Evolutionary conservation across 2,888 invertebrate genomes (phyloP), one percentile per base, ranked within the genome.

Genomic region (Incurvaria masculella): DNA sequence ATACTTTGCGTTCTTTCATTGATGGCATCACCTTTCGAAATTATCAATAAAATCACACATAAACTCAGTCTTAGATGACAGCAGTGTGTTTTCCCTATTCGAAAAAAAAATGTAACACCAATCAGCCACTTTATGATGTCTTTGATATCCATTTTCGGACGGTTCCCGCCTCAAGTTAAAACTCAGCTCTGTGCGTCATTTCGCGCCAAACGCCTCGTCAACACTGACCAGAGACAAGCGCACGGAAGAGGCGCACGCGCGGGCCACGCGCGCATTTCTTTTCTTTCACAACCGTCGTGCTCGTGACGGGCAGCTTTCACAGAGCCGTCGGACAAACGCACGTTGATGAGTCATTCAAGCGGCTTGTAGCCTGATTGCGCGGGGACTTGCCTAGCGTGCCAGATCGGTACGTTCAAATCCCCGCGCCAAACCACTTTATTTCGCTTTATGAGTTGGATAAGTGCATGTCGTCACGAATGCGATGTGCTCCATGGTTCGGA

Each of bases 91-190:
- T 6, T 23, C 10, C 23, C 23, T 23, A 23, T 10, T 6, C 4
- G 5, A 23, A 58, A 75, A 60, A 47, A 72, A 64, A 55, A 72
- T 72, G 52, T 75, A 72, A 60, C 76, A 75, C 49, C 75, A 53
- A 76, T 71, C 46, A 75, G 75, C 76, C 78, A 78, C 59, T 72
- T 78, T 42, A 79, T 79, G 27, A 79, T 70, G 52, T 79, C 79
- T 60, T 68, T 72, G 56, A 79, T 61, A 60, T 79, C 79, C 73
- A 78, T 76, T 50, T 57, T 56, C 47, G 47, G 42, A 20, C 51
- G 42, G 14, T 27, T 47, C 46, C 40, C 27, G 47, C 51, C 49
- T 48, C 41, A 44, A 44, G 49, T 21, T 45, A 46, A 48, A 23
- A 44, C 48, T 43, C 50, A 55, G 52, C 49, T 49, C 48, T 46